Percentiles rank a stretch among this genome's conserved stretches.
Evolutionary conservation across 2,797 vertebrate species (phyloP).

Genomic region (Acomys russatus): DNA sequence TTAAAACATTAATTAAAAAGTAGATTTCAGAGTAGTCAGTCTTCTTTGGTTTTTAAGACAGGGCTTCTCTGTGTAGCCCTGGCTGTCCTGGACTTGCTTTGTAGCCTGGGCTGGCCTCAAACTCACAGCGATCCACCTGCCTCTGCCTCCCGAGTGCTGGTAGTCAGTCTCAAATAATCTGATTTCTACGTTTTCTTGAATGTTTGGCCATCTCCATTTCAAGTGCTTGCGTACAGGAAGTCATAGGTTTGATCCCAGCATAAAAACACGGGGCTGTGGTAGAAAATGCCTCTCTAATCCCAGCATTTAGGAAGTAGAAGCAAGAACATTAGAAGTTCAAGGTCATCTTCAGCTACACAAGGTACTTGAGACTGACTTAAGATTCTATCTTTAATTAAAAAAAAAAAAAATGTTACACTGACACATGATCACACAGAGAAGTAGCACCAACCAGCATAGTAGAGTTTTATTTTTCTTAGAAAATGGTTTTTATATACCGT

Average conservation of each 20-base stretch:
- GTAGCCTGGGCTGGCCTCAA: too few relatives aligned
- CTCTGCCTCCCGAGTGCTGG: too few relatives aligned
- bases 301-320: background rate
- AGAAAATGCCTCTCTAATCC: background rate
- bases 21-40: background rate
- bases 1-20: background rate
- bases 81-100: too few relatives aligned
- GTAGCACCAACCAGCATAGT: background rate
- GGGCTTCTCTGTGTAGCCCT: too few relatives aligned
- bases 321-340: background rate
- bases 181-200: background rate
- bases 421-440: background rate
- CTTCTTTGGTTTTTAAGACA: background rate
- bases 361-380: background rate
- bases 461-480: constrained; percentile 62
- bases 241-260: background rate
- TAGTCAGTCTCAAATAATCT: constrained; percentile 6
- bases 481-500: constrained; percentile 21
- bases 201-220: constrained; percentile 52
- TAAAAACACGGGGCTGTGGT: background rate
- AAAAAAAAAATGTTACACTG: background rate
- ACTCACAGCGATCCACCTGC: too few relatives aligned
- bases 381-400: background rate
- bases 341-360: background rate
- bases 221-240: background rate